Percentiles rank a stretch among this genome's conserved stretches.
phyloP scores from a whole-genome alignment of 2,113 vertebrate species.

The Campylomormyrus numenius region DNA sequence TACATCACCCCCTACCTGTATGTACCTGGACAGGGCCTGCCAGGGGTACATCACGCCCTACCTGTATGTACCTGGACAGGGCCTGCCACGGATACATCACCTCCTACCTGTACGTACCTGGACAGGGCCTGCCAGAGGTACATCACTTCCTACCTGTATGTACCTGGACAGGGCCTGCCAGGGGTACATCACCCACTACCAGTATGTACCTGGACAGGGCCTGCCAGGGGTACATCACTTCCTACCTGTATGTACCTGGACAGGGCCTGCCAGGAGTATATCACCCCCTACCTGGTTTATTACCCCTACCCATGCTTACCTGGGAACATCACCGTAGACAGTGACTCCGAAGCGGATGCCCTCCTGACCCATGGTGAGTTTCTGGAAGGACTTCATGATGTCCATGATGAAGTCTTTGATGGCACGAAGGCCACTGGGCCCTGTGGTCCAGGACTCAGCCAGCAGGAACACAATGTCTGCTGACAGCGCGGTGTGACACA shows the following conservation, averaged over 20 bases:
- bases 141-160: not conserved
- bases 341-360: slow-evolving; percentile 72
- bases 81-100: not conserved
- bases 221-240: no score
- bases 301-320: slow-evolving; percentile 45
- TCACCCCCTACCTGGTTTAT: not conserved
- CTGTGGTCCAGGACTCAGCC: slow-evolving; percentile 64
- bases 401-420: slow-evolving; percentile 66
- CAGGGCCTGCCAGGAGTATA: no score
- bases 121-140: not conserved
- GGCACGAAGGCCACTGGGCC: slow-evolving; percentile 49
- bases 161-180: not conserved
- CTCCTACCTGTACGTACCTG: not conserved
- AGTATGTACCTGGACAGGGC: no score
- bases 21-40: no score
- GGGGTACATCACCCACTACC: no score
- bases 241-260: no score
- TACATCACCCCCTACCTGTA: no score
- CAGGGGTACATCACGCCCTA: not conserved
- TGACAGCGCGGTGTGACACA: slow-evolving; percentile 64
- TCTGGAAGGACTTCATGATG: slow-evolving; percentile 58
- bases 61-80: not conserved
- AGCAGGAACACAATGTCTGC: slow-evolving; percentile 75
- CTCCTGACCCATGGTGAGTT: slow-evolving; percentile 47
- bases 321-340: slow-evolving; percentile 64